phyloP scores from a whole-genome alignment of 2,888 invertebrate species.

The Actias luna region DNA sequence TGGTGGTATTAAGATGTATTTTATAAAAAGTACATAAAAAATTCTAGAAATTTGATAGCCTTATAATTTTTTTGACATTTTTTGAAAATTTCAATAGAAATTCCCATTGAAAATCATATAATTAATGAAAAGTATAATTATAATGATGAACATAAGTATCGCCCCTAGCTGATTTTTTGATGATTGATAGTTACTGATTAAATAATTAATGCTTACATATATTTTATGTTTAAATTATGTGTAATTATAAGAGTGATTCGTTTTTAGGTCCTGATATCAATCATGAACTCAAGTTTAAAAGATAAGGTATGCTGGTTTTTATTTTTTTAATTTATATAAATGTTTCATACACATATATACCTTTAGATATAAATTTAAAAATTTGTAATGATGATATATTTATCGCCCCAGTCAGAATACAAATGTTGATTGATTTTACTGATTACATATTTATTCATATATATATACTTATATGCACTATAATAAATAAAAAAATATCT shows the following conservation, averaged over 20 bases:
- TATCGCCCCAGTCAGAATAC: slow-evolving; percentile 65
- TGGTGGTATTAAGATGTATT: too few species aligned
- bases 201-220: slow-evolving; percentile 7
- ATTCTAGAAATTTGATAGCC: too few species aligned
- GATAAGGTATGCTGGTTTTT: background rate
- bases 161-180: slow-evolving; percentile 39
- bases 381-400: slow-evolving; percentile 16
- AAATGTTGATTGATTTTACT: slow-evolving; percentile 53
- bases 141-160: slow-evolving; percentile 34
- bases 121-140: slow-evolving; percentile 16
- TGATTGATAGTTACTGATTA: slow-evolving; percentile 34
- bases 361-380: background rate
- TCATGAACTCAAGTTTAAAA: background rate
- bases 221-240: background rate
- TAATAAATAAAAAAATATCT: background rate
- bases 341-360: too few species aligned
- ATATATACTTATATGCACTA: background rate
- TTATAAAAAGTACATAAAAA: too few species aligned
- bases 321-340: too few species aligned
- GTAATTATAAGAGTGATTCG: background rate
- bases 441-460: slow-evolving; percentile 27
- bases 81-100: too few species aligned
- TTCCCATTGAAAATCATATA: too few species aligned
- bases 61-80: too few species aligned
- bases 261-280: background rate